phyloP scores from a whole-genome alignment of 2,113 vertebrate species.

The Dipodomys merriami region DNA sequence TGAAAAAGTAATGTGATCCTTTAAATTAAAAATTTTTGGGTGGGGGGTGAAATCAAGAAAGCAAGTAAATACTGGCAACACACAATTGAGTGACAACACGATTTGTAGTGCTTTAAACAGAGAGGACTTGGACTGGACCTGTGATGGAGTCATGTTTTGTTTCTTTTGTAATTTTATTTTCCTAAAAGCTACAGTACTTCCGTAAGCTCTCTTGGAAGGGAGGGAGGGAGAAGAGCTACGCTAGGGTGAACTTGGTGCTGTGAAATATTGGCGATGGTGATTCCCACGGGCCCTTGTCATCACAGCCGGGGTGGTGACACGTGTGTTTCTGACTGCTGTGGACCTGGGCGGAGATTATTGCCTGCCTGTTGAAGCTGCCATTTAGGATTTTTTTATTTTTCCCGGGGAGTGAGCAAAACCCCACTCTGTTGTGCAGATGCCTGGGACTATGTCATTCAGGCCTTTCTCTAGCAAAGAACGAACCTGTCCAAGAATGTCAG shows the following conservation, averaged over 20 bases:
- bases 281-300: conserved; percentile 65
- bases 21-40: conserved; percentile 85
- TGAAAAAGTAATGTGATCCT: conserved; percentile 87
- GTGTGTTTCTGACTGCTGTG: conserved; percentile 75
- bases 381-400: conserved; percentile 52
- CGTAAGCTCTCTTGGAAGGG: conserved; percentile 81
- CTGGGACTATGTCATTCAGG: conserved; percentile 61
- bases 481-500: conserved; percentile 72
- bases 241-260: conserved; percentile 78
- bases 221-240: conserved; percentile 46
- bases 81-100: conserved; percentile 86
- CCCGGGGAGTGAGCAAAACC: conserved; percentile 71
- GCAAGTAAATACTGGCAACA: conserved; percentile 88
- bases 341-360: conserved; percentile 84
- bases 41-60: conserved; percentile 88
- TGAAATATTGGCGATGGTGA: conserved; percentile 80
- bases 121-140: conserved; percentile 85
- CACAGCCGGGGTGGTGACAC: conserved; percentile 64
- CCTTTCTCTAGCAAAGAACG: conserved; percentile 66
- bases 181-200: conserved; percentile 87
- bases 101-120: conserved; percentile 88
- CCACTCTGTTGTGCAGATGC: conserved; percentile 69
- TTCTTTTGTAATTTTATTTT: conserved; percentile 42
- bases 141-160: conserved; percentile 83
- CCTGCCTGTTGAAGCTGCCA: conserved; percentile 82